A percentile compares a stretch with the other conserved stretches of the same genome.
phyloP scores from a whole-genome alignment of 37 sponge, comb jelly and placozoan species.

The Cladorhizidae sp. region DNA sequence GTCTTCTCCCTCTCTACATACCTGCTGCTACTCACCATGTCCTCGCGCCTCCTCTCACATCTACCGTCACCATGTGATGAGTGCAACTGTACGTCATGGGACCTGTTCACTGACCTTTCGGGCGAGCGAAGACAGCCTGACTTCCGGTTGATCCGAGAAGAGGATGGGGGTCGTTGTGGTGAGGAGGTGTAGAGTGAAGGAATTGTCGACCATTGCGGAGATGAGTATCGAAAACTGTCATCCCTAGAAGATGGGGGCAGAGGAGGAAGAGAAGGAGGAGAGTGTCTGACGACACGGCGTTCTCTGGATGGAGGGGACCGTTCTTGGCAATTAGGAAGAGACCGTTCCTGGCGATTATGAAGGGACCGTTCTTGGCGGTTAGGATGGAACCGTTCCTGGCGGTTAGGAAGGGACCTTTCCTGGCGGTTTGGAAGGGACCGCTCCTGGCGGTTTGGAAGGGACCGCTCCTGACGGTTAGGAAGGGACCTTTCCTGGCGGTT shows the following conservation, averaged over 20 bases:
- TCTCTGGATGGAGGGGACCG: not conserved
- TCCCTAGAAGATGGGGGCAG: not conserved
- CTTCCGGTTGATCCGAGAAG: not conserved
- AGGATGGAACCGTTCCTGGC: no score
- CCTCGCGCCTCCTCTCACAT: not conserved
- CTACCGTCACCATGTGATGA: not conserved
- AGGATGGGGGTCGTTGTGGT: not conserved
- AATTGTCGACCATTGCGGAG: no score
- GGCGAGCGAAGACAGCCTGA: not conserved
- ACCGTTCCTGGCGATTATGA: not conserved
- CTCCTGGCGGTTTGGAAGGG: no score
- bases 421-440: no score
- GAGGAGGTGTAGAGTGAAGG: not conserved
- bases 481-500: no score
- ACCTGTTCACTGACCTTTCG: not conserved
- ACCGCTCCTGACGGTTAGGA: no score
- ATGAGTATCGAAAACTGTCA: not conserved
- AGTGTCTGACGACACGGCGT: slow-evolving; percentile 1
- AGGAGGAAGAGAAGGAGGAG: not conserved
- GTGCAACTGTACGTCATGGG: not conserved
- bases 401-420: no score
- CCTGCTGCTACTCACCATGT: not conserved
- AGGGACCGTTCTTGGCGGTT: not conserved
- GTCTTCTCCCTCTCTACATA: not conserved
- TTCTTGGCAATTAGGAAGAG: not conserved